A percentile compares a stretch with the other conserved stretches of the same genome.
Conservation (phyloP, 2,797 vertebrate genomes). For the Arctocebus calabarensis region DNA sequence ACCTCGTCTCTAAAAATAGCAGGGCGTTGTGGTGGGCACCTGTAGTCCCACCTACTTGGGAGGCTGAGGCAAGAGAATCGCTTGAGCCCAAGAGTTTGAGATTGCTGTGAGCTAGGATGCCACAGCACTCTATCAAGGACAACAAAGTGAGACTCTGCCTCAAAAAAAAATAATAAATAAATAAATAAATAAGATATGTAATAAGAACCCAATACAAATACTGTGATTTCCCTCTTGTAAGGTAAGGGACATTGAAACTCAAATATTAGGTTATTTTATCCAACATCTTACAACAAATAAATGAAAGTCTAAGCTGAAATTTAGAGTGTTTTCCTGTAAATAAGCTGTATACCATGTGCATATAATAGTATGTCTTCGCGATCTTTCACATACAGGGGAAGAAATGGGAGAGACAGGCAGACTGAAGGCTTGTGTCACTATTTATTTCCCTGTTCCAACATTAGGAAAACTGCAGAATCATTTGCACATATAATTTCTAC, state of each 20-base stretch:
- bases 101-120: too few species aligned
- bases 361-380: background rate
- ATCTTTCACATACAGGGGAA: background rate
- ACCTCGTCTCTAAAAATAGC: too few species aligned
- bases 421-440: background rate
- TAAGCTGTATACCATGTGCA: background rate
- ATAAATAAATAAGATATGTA: background rate
- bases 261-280: background rate
- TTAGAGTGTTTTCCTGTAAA: background rate
- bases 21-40: too few species aligned
- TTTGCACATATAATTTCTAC: constrained; percentile 16
- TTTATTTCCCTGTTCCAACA: constrained; percentile 1
- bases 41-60: too few species aligned
- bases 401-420: background rate
- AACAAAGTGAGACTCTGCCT: too few species aligned
- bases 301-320: background rate
- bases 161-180: too few species aligned
- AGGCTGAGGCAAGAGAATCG: too few species aligned
- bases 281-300: constrained; percentile 9
- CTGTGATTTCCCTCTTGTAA: background rate
- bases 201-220: constrained; percentile 16
- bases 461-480: constrained; percentile 26
- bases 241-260: background rate
- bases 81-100: too few species aligned
- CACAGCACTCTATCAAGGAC: too few species aligned